phyloP scores from a whole-genome alignment of 2,797 vertebrate genomes.

The Oreonectes daqikongensis region DNA sequence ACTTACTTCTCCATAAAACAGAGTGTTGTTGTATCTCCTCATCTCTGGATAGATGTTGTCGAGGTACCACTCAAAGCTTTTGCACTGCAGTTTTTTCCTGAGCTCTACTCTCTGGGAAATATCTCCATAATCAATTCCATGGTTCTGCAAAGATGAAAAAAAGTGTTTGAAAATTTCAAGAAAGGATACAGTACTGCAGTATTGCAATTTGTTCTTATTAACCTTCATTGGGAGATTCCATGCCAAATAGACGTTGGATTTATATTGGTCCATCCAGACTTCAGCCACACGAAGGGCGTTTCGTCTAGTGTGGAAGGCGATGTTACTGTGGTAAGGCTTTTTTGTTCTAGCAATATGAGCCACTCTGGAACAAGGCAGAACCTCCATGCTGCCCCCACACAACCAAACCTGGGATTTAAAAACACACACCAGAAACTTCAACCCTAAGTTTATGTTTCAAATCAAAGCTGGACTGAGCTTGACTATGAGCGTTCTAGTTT shows the following conservation, averaged over 20 bases:
- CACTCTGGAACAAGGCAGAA: slow-evolving; percentile 94
- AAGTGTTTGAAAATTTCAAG: neutral
- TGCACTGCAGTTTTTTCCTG: slow-evolving; percentile 90
- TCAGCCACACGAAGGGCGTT: slow-evolving; percentile 94
- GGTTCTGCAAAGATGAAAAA: slow-evolving; percentile 81
- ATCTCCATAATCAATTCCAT: slow-evolving; percentile 94
- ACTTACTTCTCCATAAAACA: slow-evolving; percentile 95
- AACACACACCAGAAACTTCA: slow-evolving; percentile 26
- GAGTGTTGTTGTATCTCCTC: slow-evolving; percentile 93
- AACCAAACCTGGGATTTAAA: slow-evolving; percentile 86
- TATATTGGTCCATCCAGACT: slow-evolving; percentile 98
- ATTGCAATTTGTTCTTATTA: neutral
- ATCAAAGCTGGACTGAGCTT: slow-evolving; percentile 9
- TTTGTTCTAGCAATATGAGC: slow-evolving; percentile 94
- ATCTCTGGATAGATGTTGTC: slow-evolving; percentile 98
- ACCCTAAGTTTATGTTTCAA: neutral
- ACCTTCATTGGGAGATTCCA: slow-evolving; percentile 98
- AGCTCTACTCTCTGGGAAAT: slow-evolving; percentile 87
- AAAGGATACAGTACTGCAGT: neutral
- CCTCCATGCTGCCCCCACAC: slow-evolving; percentile 98
- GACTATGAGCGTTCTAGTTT: slow-evolving; percentile 63
- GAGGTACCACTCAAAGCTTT: slow-evolving; percentile 96
- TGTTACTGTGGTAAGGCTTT: slow-evolving; percentile 96
- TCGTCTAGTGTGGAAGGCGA: slow-evolving; percentile 90
- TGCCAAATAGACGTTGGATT: slow-evolving; percentile 93